These are phyloP conservation scores for Drosophila mauritiana DNA, from an alignment of 1,140 invertebrate genomes.

Conservation along the genomic window DNA sequence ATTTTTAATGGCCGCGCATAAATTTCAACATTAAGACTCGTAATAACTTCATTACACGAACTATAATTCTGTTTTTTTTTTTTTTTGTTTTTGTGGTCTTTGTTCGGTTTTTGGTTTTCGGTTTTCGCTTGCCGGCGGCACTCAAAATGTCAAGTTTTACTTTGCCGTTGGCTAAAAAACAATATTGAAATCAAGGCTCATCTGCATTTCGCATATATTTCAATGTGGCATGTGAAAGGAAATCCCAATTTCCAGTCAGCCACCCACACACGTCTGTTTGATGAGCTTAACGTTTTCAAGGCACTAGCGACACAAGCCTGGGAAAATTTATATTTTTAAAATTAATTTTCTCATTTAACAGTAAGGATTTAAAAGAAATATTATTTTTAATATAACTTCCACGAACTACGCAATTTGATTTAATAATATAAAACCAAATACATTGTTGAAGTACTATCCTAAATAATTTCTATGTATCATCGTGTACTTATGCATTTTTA, in stretches of 20 bases:
- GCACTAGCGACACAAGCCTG: neutral
- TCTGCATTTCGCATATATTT: constrained; percentile 23
- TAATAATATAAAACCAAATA: neutral
- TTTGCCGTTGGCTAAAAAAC: constrained; percentile 25
- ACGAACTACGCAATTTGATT: too few relatives aligned
- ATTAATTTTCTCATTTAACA: too few relatives aligned
- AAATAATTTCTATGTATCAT: too few relatives aligned
- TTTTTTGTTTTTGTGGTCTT: constrained; percentile 30
- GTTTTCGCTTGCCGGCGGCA: constrained; percentile 37
- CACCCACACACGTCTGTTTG: neutral
- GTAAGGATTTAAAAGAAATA: too few relatives aligned
- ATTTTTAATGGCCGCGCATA: constrained; percentile 81
- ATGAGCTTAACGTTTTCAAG: neutral
- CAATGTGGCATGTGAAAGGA: constrained; percentile 16
- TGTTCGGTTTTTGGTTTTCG: constrained; percentile 15
- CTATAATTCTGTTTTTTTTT: constrained; percentile 67
- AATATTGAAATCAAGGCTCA: constrained; percentile 36
- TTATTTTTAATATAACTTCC: too few relatives aligned
- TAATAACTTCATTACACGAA: constrained; percentile 82
- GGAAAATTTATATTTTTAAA: neutral
- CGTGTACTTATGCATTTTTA: too few relatives aligned
- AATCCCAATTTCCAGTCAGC: constrained; percentile 5
- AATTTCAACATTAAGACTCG: constrained; percentile 81
- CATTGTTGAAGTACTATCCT: too few relatives aligned
- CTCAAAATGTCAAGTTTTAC: constrained; percentile 43